Conservation (phyloP, 1,140 invertebrate species). For the Copidosoma floridanum region DNA sequence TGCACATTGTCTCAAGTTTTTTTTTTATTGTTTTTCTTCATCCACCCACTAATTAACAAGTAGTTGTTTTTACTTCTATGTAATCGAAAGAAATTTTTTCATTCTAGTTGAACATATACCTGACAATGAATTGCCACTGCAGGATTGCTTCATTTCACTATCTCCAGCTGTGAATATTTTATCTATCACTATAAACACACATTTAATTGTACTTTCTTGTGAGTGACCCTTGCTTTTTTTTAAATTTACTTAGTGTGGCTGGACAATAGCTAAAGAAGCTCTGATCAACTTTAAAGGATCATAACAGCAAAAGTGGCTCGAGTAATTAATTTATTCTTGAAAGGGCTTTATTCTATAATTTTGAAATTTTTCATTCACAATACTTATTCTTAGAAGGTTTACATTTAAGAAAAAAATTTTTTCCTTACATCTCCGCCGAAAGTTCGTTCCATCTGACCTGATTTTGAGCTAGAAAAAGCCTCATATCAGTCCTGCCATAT, state of each 20-base stretch:
- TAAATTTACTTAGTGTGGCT: constrained; percentile 88
- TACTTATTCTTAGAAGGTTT: too few relatives aligned
- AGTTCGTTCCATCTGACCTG: too few relatives aligned
- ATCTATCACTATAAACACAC: constrained; percentile 46
- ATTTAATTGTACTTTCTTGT: constrained; percentile 52
- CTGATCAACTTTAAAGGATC: constrained; percentile 42
- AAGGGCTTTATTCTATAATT: constrained; percentile 71
- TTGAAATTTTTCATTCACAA: too few relatives aligned
- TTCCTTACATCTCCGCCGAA: too few relatives aligned
- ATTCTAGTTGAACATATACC: constrained; percentile 43
- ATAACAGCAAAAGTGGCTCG: constrained; percentile 48
- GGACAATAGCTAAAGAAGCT: constrained; percentile 73
- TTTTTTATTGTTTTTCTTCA: too few relatives aligned
- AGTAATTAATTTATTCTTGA: constrained; percentile 43
- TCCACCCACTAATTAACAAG: too few relatives aligned
- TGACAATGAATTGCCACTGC: constrained; percentile 47
- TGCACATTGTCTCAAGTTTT: too few relatives aligned
- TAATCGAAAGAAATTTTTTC: too few relatives aligned
- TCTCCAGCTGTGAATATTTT: constrained; percentile 49
- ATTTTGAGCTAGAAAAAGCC: too few relatives aligned
- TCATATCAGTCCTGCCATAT: too few relatives aligned
- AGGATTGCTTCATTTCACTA: constrained; percentile 46
- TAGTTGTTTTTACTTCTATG: too few relatives aligned
- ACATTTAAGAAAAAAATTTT: too few relatives aligned
- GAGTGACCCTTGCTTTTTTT: constrained; percentile 27